These are phyloP conservation scores for Holocentrus rufus DNA, from an alignment of 2,797 vertebrate genomes.

Conservation along the genomic window DNA sequence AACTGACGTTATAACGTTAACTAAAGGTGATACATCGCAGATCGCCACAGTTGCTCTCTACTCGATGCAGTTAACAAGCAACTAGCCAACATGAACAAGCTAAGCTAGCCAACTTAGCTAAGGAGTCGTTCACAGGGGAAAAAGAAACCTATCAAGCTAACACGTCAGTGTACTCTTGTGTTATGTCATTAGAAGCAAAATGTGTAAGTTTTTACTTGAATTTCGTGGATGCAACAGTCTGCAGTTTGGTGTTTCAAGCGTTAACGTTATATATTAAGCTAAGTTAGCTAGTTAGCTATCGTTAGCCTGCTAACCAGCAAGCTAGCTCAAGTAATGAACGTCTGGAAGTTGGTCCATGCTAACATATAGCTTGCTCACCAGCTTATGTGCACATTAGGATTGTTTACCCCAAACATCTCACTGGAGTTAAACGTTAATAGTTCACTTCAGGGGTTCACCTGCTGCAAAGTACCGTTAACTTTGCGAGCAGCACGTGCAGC, in stretches of 20 bases:
- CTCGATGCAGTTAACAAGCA: slow-evolving; percentile 63
- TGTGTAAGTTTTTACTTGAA: not conserved
- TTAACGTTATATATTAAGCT: slow-evolving; percentile 50
- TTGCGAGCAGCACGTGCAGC: slow-evolving; percentile 50
- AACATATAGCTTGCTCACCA: slow-evolving; percentile 45
- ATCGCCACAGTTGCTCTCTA: slow-evolving; percentile 50
- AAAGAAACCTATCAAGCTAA: not conserved
- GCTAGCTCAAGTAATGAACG: slow-evolving; percentile 62
- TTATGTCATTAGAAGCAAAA: not conserved
- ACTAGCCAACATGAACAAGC: slow-evolving; percentile 65
- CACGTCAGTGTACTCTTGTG: not conserved
- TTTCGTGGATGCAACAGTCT: slow-evolving; percentile 52
- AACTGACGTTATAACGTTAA: slow-evolving; percentile 11
- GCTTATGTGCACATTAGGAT: slow-evolving; percentile 12
- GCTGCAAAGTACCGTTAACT: slow-evolving; percentile 48
- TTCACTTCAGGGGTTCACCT: slow-evolving; percentile 41
- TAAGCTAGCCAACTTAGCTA: slow-evolving; percentile 64
- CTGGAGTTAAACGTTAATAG: slow-evolving; percentile 8
- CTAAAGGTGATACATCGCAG: slow-evolving; percentile 27
- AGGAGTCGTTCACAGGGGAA: slow-evolving; percentile 47
- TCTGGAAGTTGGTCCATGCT: slow-evolving; percentile 69
- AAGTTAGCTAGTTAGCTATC: slow-evolving; percentile 68
- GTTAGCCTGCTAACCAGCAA: slow-evolving; percentile 69
- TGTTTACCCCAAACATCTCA: not conserved
- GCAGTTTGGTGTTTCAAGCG: slow-evolving; percentile 20